phyloP scores from a whole-genome alignment of 2,113 vertebrate species.

The Ammodytes marinus region DNA sequence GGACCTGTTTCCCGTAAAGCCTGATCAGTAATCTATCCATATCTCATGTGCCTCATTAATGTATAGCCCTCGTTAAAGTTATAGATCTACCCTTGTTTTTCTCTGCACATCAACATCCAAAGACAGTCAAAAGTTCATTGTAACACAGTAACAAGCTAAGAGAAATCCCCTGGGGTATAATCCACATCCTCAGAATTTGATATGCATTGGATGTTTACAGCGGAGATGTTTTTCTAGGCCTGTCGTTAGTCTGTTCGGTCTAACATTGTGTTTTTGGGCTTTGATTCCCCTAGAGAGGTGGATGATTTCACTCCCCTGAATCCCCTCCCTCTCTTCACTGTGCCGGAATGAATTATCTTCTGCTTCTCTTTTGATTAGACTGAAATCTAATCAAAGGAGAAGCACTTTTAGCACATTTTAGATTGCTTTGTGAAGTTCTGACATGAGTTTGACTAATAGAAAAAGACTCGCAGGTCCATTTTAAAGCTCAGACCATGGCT shows the following conservation, averaged over 20 bases:
- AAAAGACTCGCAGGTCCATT: no score
- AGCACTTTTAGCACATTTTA: neutral
- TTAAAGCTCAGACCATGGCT: neutral
- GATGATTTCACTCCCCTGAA: conserved; percentile 7
- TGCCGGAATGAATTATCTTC: conserved; percentile 21
- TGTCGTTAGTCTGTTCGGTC: conserved; percentile 24
- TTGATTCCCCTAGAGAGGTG: conserved; percentile 37
- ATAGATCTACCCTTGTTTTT: neutral
- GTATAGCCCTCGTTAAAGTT: neutral
- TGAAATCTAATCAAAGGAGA: no score
- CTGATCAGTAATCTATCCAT: neutral
- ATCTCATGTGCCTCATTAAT: neutral
- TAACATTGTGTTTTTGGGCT: conserved; percentile 18
- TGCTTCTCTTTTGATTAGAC: conserved; percentile 7
- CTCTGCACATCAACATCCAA: neutral
- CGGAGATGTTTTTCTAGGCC: conserved; percentile 34
- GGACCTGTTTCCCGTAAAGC: no score
- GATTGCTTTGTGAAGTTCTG: neutral
- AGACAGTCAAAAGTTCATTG: conserved; percentile 3
- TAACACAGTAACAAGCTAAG: neutral
- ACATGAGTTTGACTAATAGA: neutral
- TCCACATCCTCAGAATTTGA: neutral
- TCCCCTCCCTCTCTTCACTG: neutral
- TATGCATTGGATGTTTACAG: conserved; percentile 37
- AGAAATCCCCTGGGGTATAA: neutral